Evolutionary conservation across 2,888 invertebrate genomes (phyloP).

Genomic region (Agriopis marginaria): DNA sequence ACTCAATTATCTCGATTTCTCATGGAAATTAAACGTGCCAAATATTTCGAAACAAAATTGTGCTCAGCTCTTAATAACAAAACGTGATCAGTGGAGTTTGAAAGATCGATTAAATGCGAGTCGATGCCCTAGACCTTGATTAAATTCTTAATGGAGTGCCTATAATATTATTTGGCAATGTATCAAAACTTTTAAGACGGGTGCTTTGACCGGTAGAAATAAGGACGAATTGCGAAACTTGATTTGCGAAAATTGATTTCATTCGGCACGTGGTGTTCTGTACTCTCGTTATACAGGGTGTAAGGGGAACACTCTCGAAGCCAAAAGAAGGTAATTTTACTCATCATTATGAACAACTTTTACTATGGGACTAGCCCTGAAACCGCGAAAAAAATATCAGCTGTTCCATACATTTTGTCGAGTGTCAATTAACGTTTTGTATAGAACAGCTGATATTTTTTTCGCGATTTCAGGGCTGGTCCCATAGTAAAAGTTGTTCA

Average conservation of each 20-base stretch:
- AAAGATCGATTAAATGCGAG: neutral
- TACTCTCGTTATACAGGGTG: neutral
- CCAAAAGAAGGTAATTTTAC: no score
- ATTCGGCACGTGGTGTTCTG: neutral
- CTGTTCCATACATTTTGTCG: no score
- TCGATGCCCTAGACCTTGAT: slow-evolving; percentile 10
- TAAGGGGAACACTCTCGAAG: no score
- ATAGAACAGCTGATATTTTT: no score
- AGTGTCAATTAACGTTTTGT: no score
- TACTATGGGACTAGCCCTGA: no score
- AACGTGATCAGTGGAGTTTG: neutral
- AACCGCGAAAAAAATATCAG: no score
- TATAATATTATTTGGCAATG: slow-evolving; percentile 5
- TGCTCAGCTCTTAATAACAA: neutral
- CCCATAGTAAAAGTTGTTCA: no score
- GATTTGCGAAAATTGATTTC: neutral
- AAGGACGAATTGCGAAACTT: neutral
- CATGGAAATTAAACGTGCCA: neutral
- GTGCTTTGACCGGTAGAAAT: neutral
- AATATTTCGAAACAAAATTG: neutral
- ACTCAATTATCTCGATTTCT: neutral
- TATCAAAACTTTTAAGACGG: slow-evolving; percentile 7
- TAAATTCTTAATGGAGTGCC: slow-evolving; percentile 1
- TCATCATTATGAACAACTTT: no score
- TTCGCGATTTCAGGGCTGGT: no score